Percentiles rank a stretch among this genome's conserved stretches.
Evolutionary conservation across 2,113 vertebrate genomes (phyloP).

Genomic region (Proteles cristata): DNA sequence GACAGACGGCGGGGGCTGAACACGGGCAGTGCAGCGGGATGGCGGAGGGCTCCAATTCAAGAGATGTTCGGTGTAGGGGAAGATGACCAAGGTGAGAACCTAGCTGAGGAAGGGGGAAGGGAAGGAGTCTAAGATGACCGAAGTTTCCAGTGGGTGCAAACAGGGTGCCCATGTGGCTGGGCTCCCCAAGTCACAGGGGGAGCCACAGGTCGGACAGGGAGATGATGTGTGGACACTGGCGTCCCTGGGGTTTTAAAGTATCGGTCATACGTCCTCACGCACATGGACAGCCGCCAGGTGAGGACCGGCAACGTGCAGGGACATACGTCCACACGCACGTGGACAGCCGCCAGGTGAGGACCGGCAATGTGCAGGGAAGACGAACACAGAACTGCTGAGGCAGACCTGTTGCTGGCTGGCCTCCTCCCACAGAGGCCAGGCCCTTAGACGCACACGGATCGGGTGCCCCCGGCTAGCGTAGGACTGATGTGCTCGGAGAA

Average conservation of each 20-base stretch:
- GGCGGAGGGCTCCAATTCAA: not conserved
- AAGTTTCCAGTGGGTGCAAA: not conserved
- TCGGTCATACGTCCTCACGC: accelerated
- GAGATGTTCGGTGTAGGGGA: not conserved
- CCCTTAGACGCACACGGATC: not conserved
- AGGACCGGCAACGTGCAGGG: not conserved
- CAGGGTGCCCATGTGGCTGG: accelerated
- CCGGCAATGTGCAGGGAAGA: not conserved
- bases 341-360: not conserved
- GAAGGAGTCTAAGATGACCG: not conserved
- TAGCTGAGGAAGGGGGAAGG: not conserved
- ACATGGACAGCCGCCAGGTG: not conserved
- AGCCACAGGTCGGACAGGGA: not conserved
- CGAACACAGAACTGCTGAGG: not conserved
- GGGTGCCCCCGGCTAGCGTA: not conserved
- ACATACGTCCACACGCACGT: too few species aligned
- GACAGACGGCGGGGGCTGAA: accelerated
- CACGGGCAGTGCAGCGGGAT: not conserved
- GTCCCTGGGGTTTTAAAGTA: not conserved
- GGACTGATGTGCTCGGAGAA: not conserved
- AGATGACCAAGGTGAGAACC: not conserved
- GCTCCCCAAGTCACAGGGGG: not conserved
- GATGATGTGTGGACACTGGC: accelerated
- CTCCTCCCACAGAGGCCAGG: not conserved
- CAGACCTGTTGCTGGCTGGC: not conserved